These are phyloP conservation scores for Habroteleia sp. DNA, from an alignment of 2,888 invertebrate species.

Conservation along the genomic window DNA sequence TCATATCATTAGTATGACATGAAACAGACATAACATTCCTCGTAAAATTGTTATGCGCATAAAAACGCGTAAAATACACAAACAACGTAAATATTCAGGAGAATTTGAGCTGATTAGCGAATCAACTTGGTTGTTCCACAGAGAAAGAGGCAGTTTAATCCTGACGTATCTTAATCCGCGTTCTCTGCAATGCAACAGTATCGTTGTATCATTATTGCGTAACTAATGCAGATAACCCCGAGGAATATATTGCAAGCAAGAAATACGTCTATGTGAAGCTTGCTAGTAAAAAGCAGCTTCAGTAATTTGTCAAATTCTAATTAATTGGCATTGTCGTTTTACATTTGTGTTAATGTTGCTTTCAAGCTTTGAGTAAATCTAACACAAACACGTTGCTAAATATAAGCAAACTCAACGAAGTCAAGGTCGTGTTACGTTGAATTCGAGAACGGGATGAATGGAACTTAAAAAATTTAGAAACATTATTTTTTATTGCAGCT, in stretches of 20 bases:
- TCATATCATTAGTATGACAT: neutral
- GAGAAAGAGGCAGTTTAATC: slow-evolving; percentile 46
- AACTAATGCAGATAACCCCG: slow-evolving; percentile 51
- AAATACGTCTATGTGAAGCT: slow-evolving; percentile 46
- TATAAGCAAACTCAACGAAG: no score
- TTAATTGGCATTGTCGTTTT: no score
- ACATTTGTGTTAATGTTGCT: no score
- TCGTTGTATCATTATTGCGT: slow-evolving; percentile 49
- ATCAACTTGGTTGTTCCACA: slow-evolving; percentile 38
- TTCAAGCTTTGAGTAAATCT: no score
- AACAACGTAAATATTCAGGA: slow-evolving; percentile 38
- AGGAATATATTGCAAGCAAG: slow-evolving; percentile 52
- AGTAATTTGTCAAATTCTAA: no score
- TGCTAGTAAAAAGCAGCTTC: slow-evolving; percentile 67
- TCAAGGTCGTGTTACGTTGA: no score
- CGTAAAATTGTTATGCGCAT: slow-evolving; percentile 21
- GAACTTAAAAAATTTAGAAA: no score
- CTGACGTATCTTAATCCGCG: slow-evolving; percentile 48
- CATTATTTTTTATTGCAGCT: no score
- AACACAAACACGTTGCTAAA: no score
- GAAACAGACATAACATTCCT: neutral
- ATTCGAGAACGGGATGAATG: no score
- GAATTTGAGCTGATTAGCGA: slow-evolving; percentile 48
- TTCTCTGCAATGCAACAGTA: slow-evolving; percentile 35
- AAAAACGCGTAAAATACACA: slow-evolving; percentile 14